A percentile compares a stretch with the other conserved stretches of the same genome.
Conservation (phyloP, 2,888 invertebrate species). For the Agrilus cyanescens region DNA sequence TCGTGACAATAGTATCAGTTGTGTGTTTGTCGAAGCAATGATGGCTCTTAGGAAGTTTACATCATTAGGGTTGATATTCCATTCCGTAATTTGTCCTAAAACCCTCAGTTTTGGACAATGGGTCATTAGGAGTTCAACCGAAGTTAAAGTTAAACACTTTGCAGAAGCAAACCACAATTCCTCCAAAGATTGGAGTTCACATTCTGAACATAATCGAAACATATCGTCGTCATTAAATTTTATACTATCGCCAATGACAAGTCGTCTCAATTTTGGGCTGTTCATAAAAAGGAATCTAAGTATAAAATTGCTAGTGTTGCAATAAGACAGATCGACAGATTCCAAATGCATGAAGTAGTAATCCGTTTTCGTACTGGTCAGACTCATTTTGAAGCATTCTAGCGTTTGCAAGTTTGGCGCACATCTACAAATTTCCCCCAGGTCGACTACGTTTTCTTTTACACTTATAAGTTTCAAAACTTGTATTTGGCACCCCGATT, state of each 20-base stretch:
- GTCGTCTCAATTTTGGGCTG: conserved; percentile 45
- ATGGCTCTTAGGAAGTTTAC: conserved; percentile 53
- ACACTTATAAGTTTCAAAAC: conserved; percentile 26
- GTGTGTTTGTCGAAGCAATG: conserved; percentile 52
- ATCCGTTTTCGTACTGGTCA: conserved; percentile 43
- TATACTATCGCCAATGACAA: conserved; percentile 53
- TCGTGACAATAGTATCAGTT: conserved; percentile 48
- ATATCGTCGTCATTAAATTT: conserved; percentile 57
- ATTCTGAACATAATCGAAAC: conserved; percentile 51
- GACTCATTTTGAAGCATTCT: conserved; percentile 55
- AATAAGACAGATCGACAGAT: conserved; percentile 54
- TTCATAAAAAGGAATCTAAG: conserved; percentile 50
- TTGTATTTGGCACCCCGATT: conserved; percentile 27
- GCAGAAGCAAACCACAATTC: conserved; percentile 60
- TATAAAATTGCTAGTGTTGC: conserved; percentile 44
- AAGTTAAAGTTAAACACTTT: conserved; percentile 47
- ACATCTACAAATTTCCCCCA: conserved; percentile 24
- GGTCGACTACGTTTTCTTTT: conserved; percentile 24
- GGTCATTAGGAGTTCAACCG: conserved; percentile 56
- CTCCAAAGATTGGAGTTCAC: conserved; percentile 51
- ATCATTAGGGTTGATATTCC: conserved; percentile 55
- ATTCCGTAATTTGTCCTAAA: conserved; percentile 55
- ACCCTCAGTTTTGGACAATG: conserved; percentile 49
- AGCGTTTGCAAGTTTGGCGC: conserved; percentile 45
- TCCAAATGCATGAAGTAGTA: conserved; percentile 48